Evolutionary conservation across 1,140 invertebrate genomes (phyloP).

Genomic region (Drosophila equinoxialis): DNA sequence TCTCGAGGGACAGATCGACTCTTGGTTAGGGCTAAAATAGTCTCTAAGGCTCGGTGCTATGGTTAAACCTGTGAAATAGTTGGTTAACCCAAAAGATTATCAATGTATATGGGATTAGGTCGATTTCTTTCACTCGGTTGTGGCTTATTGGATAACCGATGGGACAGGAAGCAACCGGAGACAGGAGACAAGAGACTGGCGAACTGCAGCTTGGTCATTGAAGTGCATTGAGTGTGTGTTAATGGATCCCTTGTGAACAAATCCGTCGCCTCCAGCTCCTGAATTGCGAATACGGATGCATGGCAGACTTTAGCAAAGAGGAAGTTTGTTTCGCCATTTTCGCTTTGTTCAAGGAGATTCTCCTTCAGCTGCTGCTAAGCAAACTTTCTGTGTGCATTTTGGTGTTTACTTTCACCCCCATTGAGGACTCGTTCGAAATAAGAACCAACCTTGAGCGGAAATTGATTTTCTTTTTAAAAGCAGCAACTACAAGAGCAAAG

Average conservation of each 20-base stretch:
- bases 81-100: conserved; percentile 5
- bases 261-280: conserved; percentile 90
- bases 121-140: conserved; percentile 14
- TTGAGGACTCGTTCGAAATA: neutral
- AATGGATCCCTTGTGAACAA: conserved; percentile 93
- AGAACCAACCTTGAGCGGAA: conserved; percentile 56
- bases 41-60: conserved; percentile 3
- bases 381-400: conserved; percentile 64
- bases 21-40: conserved; percentile 44
- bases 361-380: conserved; percentile 43
- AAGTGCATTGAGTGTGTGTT: conserved; percentile 96
- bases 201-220: conserved; percentile 91
- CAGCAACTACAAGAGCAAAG: neutral
- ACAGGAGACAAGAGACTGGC: conserved; percentile 86
- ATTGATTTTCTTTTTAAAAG: conserved; percentile 63
- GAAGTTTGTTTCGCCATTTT: conserved; percentile 70
- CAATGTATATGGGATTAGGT: conserved; percentile 19
- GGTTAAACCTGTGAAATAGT: conserved; percentile 53
- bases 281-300: conserved; percentile 42
- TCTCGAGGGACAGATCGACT: conserved; percentile 79
- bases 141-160: conserved; percentile 40
- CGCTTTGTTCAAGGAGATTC: conserved; percentile 22
- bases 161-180: conserved; percentile 32
- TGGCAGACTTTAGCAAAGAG: conserved; percentile 47
- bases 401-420: conserved; percentile 57